Base-by-base conservation (phyloP, 2,888 invertebrate species). In the Craniophora ligustri region DNA sequence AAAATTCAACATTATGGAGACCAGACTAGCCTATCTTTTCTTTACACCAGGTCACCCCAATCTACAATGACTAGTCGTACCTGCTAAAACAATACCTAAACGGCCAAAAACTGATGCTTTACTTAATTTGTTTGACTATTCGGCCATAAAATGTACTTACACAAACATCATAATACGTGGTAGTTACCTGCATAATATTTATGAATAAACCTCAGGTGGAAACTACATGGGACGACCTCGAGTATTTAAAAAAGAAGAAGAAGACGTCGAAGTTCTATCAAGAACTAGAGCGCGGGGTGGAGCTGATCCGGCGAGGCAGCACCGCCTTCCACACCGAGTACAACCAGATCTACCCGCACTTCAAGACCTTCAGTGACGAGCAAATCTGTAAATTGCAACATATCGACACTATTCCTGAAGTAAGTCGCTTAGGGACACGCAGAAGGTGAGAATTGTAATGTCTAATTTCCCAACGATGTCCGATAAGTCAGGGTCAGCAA, bases 311-410 rank as follows among this genome's bases (percentile, higher is more conserved):
- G 26, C 73, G 77, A 7, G 91, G 89, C 0, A 76, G 58, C 45
- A 88, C 87, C 0, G 92, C 92, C 0, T 92, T 80, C 61, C 91
- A 92, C 53, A 75, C 85, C 0, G 91, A 92, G 50, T 91, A 87
- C 54, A 91, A 89, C 47, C 86, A 88, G 48, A 74, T 91, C 0
- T 89, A 86, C 40, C 86, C 88, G 0, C 77, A 84, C 23, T 72
- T 91, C 41, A 88, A 81, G 35, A 73, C 65, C 0, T 86, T 91
- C 26, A 84, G 77, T 14, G 91, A 91, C 28, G 84, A 87, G 1
- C 84, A 89, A 8, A 69, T 91, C 14, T 92, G 91, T 73, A 90
- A 88, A 60, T 49, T 91, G 45, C 84, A 88, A 38, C 79, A 87
- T 28, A 69, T 91, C 7, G 89, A 91, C 59, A 91, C 90, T 4